Evolutionary conservation across 2,113 vertebrate species (phyloP), one percentile per base, ranked within the genome.

Genomic region (Pelodiscus sinensis): DNA sequence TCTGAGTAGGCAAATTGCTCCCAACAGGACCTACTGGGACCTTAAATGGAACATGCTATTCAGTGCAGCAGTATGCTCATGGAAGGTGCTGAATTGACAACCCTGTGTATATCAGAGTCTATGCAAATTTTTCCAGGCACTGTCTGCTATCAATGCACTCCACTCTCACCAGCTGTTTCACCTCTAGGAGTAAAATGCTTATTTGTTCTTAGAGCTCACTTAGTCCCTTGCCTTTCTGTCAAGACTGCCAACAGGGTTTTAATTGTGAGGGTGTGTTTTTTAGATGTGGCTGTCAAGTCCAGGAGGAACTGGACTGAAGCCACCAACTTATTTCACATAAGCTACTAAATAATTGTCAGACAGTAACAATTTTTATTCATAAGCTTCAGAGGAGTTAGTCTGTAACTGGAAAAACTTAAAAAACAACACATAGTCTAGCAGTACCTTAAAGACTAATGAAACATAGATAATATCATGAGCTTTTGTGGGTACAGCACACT

Each of bases 111-210:
- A 84, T 62, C 65, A 88, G 73, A 38, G 92, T 27, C 1, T 88
- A 60, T 79, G 75, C 3, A 65, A 58, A 21, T 81, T 79, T 86
- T 94, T 88, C 84, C 57, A 68, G 84, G 50, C 81, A 81, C 80
- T 77, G 57, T 58, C 56, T 79, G 79, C 80, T 77, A 62, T 58
- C 56, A 81, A 79, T 79, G 62, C 81, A n/a, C 54, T 87, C 54
- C 22, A 12, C 57, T 50, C 73, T 87, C 86, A 84, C 10, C 88
- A 89, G 27, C 81, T 90, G 60, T 71, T 95, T 92, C 56, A 77
- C 25, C 29, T 85, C 14, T n/a, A 86, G 52, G 82, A 73, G 58
- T 8, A 19, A 89, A 82, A 78, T 38, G 7, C 10, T 5, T 86
- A 44, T 68, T 55, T 22, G 52, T 82, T 58, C 51, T 87, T 51